Conservation (phyloP, 2,888 invertebrate species). For the Nemoura dubitans region DNA sequence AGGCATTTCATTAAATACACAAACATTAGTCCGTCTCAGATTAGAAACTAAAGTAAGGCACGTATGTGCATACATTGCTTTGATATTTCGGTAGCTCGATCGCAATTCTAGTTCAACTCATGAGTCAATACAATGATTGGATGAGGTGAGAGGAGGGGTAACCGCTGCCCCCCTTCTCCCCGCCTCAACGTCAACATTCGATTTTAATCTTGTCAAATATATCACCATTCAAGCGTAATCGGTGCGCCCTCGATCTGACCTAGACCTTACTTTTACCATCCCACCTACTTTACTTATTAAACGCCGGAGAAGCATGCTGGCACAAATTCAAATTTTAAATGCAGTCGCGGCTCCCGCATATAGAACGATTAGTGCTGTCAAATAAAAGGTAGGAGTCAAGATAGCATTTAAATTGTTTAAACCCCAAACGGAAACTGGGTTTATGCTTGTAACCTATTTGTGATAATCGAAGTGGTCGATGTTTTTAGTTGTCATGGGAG, state of each 20-base stretch:
- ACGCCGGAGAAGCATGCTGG: background rate
- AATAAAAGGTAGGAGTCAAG: too few relatives aligned
- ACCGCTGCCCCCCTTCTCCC: too few relatives aligned
- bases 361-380: too few relatives aligned
- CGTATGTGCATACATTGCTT: background rate
- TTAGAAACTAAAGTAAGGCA: background rate
- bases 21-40: background rate
- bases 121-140: too few relatives aligned
- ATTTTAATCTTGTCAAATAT: background rate
- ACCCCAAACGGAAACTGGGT: too few relatives aligned
- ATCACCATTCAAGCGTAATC: constrained; percentile 12
- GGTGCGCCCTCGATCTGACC: constrained; percentile 35
- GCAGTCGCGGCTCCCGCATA: background rate
- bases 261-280: constrained; percentile 27
- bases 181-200: background rate
- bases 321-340: constrained; percentile 18
- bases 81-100: background rate
- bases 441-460: too few relatives aligned
- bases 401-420: too few relatives aligned
- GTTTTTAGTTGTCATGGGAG: background rate
- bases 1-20: background rate
- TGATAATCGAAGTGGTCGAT: background rate
- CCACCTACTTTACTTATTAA: constrained; percentile 36
- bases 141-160: too few relatives aligned
- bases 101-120: too few relatives aligned